phyloP scores from a whole-genome alignment of 2,888 invertebrate genomes.

The Lapara coniferarum region DNA sequence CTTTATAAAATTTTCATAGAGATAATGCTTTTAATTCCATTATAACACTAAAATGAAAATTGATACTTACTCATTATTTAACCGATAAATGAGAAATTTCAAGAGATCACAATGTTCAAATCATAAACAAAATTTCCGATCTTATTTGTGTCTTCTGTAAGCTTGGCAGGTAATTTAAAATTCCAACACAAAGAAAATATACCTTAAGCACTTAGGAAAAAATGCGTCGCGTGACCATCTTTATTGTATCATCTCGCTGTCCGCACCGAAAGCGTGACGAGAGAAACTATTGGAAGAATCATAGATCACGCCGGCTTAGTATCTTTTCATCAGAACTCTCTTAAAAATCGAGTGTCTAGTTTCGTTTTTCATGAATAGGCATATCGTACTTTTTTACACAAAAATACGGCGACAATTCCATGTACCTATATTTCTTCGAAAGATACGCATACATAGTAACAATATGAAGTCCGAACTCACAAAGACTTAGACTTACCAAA shows the following conservation, averaged over 20 bases:
- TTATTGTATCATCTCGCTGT: constrained; percentile 61
- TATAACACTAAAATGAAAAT: not conserved
- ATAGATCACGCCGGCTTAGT: not conserved
- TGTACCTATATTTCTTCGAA: no score
- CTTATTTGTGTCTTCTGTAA: no score
- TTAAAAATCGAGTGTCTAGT: not conserved
- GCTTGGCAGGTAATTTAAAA: not conserved
- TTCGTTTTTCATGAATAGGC: constrained; percentile 1
- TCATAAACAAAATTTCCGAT: no score
- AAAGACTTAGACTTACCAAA: not conserved
- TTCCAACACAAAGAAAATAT: constrained; percentile 8
- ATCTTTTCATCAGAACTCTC: constrained; percentile 25
- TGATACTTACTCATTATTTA: constrained; percentile 33
- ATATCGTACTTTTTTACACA: no score
- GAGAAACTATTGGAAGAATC: constrained; percentile 55
- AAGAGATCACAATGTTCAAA: no score
- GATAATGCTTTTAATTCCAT: no score
- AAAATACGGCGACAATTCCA: no score
- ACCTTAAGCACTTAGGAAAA: not conserved
- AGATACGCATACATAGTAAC: no score
- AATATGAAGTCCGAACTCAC: not conserved
- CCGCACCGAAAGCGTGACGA: constrained; percentile 77
- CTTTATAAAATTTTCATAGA: no score
- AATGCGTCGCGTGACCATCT: constrained; percentile 53
- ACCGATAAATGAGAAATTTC: not conserved